Conservation (phyloP, 2,888 invertebrate species). For the Oscheius sp. region DNA sequence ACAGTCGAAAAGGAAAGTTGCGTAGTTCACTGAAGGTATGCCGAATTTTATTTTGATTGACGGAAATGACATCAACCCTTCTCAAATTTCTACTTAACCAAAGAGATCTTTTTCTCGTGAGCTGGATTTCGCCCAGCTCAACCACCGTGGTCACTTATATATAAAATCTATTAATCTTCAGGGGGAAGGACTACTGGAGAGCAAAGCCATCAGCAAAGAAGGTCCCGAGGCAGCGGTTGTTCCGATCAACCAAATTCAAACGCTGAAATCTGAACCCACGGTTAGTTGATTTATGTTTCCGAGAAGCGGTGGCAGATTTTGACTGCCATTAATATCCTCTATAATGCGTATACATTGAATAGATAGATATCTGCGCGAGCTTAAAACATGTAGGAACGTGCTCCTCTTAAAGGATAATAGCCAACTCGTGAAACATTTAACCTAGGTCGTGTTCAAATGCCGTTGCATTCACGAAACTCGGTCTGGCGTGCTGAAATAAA, state of each 20-base stretch:
- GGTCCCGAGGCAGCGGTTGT: neutral
- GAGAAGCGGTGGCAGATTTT: too few species aligned
- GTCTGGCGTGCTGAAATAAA: conserved; percentile 29
- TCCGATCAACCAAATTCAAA: neutral
- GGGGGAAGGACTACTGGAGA: conserved; percentile 10
- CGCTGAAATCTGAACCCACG: conserved; percentile 5
- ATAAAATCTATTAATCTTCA: conserved; percentile 1
- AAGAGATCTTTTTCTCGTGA: conserved; percentile 16
- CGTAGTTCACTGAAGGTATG: conserved; percentile 1
- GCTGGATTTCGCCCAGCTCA: conserved; percentile 11
- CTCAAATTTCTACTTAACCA: conserved; percentile 21
- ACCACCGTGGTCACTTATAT: neutral
- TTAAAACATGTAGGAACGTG: neutral
- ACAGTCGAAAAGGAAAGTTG: conserved; percentile 9
- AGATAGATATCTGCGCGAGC: neutral
- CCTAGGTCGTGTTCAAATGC: conserved; percentile 15
- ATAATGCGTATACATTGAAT: neutral
- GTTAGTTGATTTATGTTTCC: too few species aligned
- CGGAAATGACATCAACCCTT: conserved; percentile 1
- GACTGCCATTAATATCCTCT: neutral
- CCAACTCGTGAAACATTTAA: conserved; percentile 16
- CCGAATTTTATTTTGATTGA: neutral
- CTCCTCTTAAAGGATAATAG: conserved; percentile 2
- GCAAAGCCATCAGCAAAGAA: conserved; percentile 6
- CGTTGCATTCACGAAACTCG: conserved; percentile 18